Base-by-base conservation (phyloP, 2,888 invertebrate genomes). In the Dynastes tityus region DNA sequence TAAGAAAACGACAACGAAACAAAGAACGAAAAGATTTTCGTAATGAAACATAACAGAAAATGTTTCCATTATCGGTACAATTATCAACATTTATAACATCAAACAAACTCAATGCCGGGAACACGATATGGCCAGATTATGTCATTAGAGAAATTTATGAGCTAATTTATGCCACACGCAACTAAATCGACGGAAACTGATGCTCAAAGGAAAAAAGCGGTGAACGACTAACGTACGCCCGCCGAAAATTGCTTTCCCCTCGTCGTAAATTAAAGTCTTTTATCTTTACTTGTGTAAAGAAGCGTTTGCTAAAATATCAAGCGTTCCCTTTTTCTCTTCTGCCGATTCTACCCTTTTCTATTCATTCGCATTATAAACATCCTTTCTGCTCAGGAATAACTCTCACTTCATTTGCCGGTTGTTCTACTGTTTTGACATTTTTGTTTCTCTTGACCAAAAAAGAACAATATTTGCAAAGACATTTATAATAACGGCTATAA, bases 141-240 rank as follows among this genome's bases (percentile, higher is more conserved):
- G 74, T 73, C 73, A 78, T 78, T 78, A 78, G 37, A 73, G 65
- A 73, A 78, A 65, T 71, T 71, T 78, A 78, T 78, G 64, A 65
- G 73, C 40, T 63, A 78, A 78, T 73, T 73, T 73, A 65, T 65
- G 65, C 65, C 32, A 51, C 78, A 78, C 78, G 78, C 78, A 65
- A 78, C 49, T 63, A 68, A 58, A 76, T 67, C 76, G 58, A 32
- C 76, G 76, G 61, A 61, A 74, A 61, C 73, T 45, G 61, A 61
- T 74, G 49, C 73, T 61, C 73, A 74, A 74, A 74, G 55, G 71
- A 37, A 45, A 74, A 61, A 27, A 61, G 11, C 40, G 61, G 13
- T 8, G 2, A 61, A 49, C 73, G 73, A 27, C 61, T 40, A 61
- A 61, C 45, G 40, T 74, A 40, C 61, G 11, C 27, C 9, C 6